Evolutionary conservation across 2,888 invertebrate species (phyloP).

Genomic region (Augiades crinisus): DNA sequence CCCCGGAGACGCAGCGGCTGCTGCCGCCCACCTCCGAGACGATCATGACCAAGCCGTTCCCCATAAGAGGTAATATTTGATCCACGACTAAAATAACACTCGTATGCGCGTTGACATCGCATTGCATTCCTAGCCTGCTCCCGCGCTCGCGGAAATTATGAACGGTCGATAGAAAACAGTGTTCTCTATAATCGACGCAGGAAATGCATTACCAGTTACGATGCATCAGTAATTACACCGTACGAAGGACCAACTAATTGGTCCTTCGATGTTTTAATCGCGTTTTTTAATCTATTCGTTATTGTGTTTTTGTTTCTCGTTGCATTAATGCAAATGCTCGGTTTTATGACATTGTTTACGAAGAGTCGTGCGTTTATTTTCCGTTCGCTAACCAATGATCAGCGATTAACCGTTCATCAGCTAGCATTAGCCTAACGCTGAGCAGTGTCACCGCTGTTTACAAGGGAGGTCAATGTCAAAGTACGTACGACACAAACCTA

Average conservation of each 20-base stretch:
- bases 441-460: slow-evolving; percentile 16
- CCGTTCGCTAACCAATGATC: slow-evolving; percentile 4
- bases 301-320: neutral
- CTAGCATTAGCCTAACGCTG: neutral
- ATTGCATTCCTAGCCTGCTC: slow-evolving; percentile 24
- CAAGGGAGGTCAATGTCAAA: slow-evolving; percentile 25
- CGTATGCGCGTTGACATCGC: slow-evolving; percentile 9
- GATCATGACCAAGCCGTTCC: slow-evolving; percentile 94
- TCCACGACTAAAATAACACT: slow-evolving; percentile 51
- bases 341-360: no score
- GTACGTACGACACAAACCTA: neutral
- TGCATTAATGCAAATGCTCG: no score
- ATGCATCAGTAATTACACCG: neutral
- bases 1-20: slow-evolving; percentile 84
- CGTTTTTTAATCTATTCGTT: neutral
- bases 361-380: neutral
- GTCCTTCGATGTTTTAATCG: neutral
- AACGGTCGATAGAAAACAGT: neutral
- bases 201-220: slow-evolving; percentile 5
- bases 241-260: neutral
- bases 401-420: slow-evolving; percentile 7
- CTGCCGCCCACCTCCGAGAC: slow-evolving; percentile 91
- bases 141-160: slow-evolving; percentile 24
- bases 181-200: neutral
- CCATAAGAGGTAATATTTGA: slow-evolving; percentile 86